Conservation (phyloP, 2,888 invertebrate genomes). For the Chrysodeixis includens region DNA sequence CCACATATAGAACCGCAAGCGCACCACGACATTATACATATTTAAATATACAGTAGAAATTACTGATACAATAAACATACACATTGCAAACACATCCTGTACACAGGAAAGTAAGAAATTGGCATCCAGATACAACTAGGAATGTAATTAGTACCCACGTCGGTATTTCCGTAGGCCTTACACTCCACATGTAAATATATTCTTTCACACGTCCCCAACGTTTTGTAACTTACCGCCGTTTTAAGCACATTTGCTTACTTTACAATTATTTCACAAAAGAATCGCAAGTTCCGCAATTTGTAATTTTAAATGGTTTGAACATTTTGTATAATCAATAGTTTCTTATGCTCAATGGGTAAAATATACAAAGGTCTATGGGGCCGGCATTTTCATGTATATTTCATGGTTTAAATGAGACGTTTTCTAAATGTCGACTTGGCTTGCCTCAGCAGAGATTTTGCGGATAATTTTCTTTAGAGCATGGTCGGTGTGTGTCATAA, state of each 20-base stretch:
- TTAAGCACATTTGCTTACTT: constrained; percentile 46
- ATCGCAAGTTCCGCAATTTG: constrained; percentile 33
- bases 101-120: neutral
- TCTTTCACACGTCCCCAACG: constrained; percentile 45
- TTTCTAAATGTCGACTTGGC: neutral
- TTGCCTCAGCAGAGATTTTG: neutral
- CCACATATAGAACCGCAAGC: too few relatives aligned
- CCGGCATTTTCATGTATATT: constrained; percentile 15
- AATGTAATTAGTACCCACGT: neutral
- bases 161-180: constrained; percentile 23
- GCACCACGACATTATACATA: too few relatives aligned
- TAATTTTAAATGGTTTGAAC: constrained; percentile 23
- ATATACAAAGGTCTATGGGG: constrained; percentile 20
- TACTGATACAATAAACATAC: too few relatives aligned
- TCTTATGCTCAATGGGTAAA: constrained; percentile 26
- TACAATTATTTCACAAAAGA: constrained; percentile 45
- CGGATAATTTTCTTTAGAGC: neutral
- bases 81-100: neutral
- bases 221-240: constrained; percentile 37
- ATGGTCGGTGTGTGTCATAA: neutral
- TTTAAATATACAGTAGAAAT: too few relatives aligned
- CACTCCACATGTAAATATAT: constrained; percentile 43
- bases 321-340: constrained; percentile 24
- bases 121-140: neutral
- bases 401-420: constrained; percentile 26